These are phyloP conservation scores for Micromys minutus DNA, from an alignment of 2,113 vertebrate species.

Conservation along the genomic window DNA sequence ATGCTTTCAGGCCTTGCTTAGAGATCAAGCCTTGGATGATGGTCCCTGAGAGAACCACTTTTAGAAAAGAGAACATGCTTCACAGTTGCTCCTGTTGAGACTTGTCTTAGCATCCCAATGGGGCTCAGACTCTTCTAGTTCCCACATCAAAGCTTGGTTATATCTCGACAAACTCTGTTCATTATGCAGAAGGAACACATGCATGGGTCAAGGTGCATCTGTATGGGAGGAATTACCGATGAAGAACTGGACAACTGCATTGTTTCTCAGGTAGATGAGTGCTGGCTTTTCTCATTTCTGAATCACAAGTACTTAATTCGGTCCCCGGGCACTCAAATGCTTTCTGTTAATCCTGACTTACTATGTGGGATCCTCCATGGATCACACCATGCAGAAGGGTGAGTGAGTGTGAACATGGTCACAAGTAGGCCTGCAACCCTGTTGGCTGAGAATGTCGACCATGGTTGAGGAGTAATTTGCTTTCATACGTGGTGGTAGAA, in stretches of 20 bases:
- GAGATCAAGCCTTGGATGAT: background rate
- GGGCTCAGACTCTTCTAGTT: background rate
- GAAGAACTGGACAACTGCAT: constrained; percentile 48
- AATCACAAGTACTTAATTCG: background rate
- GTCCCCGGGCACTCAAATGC: background rate
- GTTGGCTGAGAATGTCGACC: background rate
- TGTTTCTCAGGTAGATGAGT: background rate
- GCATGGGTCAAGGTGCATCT: background rate
- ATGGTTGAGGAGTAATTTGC: background rate
- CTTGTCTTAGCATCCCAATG: background rate
- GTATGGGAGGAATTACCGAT: background rate
- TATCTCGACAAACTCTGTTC: constrained; percentile 1
- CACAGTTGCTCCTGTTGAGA: background rate
- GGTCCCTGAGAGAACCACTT: background rate
- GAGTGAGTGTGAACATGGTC: background rate
- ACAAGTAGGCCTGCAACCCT: background rate
- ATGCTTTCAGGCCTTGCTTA: constrained; percentile 3
- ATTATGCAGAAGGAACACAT: background rate
- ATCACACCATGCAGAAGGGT: background rate
- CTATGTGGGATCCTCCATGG: background rate
- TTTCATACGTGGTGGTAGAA: background rate
- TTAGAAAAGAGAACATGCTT: constrained; percentile 8
- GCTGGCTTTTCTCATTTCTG: constrained; percentile 30
- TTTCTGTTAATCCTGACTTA: constrained; percentile 21
- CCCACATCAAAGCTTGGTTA: background rate